Evolutionary conservation across 2,113 vertebrate species (phyloP), one percentile per base, ranked within the genome.

Genomic region (Heteronetta atricapilla): DNA sequence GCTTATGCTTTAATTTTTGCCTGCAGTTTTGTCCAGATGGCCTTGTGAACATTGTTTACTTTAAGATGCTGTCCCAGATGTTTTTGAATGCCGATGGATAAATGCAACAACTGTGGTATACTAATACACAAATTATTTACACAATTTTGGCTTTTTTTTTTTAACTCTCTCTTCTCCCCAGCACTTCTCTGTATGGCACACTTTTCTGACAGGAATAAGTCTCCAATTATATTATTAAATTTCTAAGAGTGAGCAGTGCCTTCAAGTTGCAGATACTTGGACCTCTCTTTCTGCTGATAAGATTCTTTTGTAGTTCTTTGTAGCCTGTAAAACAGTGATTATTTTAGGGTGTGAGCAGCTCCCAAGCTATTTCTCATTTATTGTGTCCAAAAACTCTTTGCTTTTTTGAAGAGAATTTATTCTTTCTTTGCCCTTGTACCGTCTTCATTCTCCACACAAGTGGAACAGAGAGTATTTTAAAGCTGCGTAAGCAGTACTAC

Each of bases 31-130:
- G 98, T 98, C 98, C 99, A 99, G 99, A 99, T 99, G 99, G 99
- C 98, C 98, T 98, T 98, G 97, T 99, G 98, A 99, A 99, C 99
- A 99, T 99, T 99, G 98, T 99, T 99, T 99, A 99, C 99, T 98
- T 99, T 99, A 98, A 98, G 98, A 98, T 98, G 97, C 95, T 97
- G 97, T 98, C 98, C 99, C 99, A 99, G 99, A 99, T 99, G 99
- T 98, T 98, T 96, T 96, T 96, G 96, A 97, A 98, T 98, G 97
- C 95, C 96, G 84, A 97, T 97, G 96, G 96, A 96, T 95, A 97
- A 97, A 97, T 96, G 95, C 96, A 97, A 96, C 97, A 97, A 98
- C 96, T 97, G 97, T 96, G 94, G 93, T 96, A 95, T 64, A 96
- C 86, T 95, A 95, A 97, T 97, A 97, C 46, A 94, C 91, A 98